These are phyloP conservation scores for Astyanax mexicanus DNA, from an alignment of 2,797 vertebrate species.

Conservation along the genomic window DNA sequence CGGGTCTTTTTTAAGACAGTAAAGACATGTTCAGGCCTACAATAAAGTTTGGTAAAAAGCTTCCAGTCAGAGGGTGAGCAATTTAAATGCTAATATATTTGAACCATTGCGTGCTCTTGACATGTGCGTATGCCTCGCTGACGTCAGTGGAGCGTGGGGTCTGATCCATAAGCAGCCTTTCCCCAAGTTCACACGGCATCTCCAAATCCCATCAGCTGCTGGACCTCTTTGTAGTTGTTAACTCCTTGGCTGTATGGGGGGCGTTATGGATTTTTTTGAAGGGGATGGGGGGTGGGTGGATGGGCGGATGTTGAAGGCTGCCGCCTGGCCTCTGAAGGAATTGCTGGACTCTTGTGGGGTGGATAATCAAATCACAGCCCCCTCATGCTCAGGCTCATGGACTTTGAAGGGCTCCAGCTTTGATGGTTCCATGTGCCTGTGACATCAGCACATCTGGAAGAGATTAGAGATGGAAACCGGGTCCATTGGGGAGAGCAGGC, in stretches of 20 bases:
- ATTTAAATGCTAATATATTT: too few species aligned
- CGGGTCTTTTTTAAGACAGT: too few species aligned
- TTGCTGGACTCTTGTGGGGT: constrained; percentile 4
- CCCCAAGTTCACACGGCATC: not conserved
- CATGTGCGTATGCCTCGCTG: not conserved
- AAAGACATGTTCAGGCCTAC: too few species aligned
- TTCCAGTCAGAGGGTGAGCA: too few species aligned
- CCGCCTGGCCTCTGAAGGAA: not conserved
- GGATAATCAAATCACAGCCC: constrained; percentile 24
- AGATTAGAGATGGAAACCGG: constrained; percentile 44
- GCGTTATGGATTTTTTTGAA: not conserved
- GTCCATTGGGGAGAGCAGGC: constrained; percentile 29
- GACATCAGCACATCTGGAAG: constrained; percentile 60
- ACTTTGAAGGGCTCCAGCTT: constrained; percentile 30
- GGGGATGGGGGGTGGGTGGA: not conserved
- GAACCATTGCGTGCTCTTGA: too few species aligned
- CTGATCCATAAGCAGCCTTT: not conserved
- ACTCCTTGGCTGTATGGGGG: not conserved
- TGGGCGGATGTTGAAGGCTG: not conserved
- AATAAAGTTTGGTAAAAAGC: too few species aligned
- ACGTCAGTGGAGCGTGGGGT: not conserved
- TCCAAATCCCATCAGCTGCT: not conserved
- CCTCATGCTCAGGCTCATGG: constrained; percentile 4
- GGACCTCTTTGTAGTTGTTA: not conserved
- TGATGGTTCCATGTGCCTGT: constrained; percentile 41